Evolutionary conservation across 2,797 vertebrate species (phyloP), one percentile per base, ranked within the genome.

Genomic region (Lagothrix lagotricha): DNA sequence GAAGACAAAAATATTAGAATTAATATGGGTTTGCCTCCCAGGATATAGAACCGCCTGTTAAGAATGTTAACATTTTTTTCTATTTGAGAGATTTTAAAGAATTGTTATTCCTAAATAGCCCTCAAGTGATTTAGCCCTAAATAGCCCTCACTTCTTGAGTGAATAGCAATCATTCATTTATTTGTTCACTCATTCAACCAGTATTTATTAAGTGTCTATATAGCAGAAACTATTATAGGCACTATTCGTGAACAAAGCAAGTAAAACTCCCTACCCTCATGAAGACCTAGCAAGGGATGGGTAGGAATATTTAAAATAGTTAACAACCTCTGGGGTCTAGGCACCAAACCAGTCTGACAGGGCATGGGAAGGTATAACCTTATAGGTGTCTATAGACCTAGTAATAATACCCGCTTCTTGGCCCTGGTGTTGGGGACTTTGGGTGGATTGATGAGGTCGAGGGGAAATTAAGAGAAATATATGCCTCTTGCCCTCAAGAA

Each of bases 401-500:
- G 61, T 58, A 58, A 24, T 33, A 81, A 79, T 33, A 88, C 30
- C 79, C 85, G 30, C 4, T 88, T 93, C 57, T 94, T 26, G 80
- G 36, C 14, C 58, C 41, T 44, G 30, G 44, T 57, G 20, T n/a
- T 70, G 72, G 76, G 22, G 77, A 52, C 17, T 30, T 20, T 33
- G 30, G 33, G 26, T 50, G 28, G 4, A 17, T 22, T 19, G 12
- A 26, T 10, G n/a, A 28, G 6, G 12, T 15, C 28, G 44, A 36
- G 39, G 22, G 10, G 15, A 70, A 83, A 86, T 2, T 5, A 82
- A 84, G 41, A 86, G 73, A 57, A 85, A 61, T 36, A 22, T 39
- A 50, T n/a, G 7, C 44, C 6, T 97, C 81, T 93, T 97, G 70
- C 11, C 82, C 58, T 93, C 93, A 93, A 82, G 94, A 96, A 96